Percentiles rank a stretch among this genome's conserved stretches.
These are phyloP conservation scores for Philonicus albiceps DNA, from an alignment of 2,888 invertebrate species.

Conservation along the genomic window DNA sequence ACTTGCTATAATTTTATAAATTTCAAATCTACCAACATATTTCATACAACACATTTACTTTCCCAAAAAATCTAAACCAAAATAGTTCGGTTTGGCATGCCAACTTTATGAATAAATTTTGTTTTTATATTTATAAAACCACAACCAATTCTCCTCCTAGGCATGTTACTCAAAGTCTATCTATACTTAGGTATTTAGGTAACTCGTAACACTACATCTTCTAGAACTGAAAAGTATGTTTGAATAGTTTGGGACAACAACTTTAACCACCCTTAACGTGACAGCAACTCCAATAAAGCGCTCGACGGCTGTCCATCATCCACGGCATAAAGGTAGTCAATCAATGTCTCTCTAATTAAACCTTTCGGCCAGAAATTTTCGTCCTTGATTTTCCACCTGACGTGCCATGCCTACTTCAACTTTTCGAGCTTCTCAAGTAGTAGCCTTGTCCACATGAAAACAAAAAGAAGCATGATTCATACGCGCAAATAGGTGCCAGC, in stretches of 20 bases:
- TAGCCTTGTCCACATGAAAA: not conserved
- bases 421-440: not conserved
- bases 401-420: not conserved
- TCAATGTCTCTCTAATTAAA: not conserved
- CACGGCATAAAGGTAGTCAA: not conserved
- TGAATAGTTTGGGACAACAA: not conserved
- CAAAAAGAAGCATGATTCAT: not conserved
- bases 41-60: too few species aligned
- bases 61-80: too few species aligned
- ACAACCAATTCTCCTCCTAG: too few species aligned
- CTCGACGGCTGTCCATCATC: not conserved
- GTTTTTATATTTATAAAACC: too few species aligned
- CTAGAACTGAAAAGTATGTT: not conserved
- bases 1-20: too few species aligned
- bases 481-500: not conserved
- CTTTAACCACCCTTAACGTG: not conserved
- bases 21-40: too few species aligned
- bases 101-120: too few species aligned
- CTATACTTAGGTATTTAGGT: not conserved
- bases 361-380: not conserved
- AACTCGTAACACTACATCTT: not conserved
- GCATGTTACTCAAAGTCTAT: not conserved
- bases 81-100: too few species aligned
- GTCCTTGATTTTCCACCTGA: not conserved
- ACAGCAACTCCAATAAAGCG: not conserved